Percentiles rank a stretch among this genome's conserved stretches.
These are phyloP conservation scores for Vultur gryphus DNA, from an alignment of 2,797 vertebrate genomes.

Conservation along the genomic window DNA sequence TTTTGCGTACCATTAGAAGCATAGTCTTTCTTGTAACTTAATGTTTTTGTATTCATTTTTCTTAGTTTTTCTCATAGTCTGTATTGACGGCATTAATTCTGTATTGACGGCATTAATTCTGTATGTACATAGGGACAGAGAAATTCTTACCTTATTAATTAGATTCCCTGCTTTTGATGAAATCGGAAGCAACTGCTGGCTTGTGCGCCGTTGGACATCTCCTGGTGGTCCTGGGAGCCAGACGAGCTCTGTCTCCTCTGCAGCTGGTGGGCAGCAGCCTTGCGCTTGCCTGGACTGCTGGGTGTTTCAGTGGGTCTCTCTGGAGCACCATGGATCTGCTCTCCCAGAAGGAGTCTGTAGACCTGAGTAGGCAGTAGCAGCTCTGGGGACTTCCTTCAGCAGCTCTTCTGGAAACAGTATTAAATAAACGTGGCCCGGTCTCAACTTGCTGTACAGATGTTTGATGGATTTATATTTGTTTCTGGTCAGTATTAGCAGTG, in stretches of 20 bases:
- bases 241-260: neutral
- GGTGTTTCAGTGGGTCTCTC: neutral
- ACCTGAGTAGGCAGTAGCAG: neutral
- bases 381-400: neutral
- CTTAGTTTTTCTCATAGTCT: neutral
- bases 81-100: neutral
- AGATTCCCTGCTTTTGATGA: neutral
- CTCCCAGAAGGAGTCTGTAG: neutral
- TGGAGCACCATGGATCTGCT: neutral
- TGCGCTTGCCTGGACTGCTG: neutral
- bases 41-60: neutral
- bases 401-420: neutral
- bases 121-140: neutral
- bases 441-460: neutral
- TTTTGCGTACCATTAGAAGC: neutral
- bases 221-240: neutral
- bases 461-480: neutral
- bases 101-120: neutral
- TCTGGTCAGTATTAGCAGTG: neutral
- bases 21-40: neutral
- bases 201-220: neutral
- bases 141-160: neutral
- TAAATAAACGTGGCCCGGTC: neutral
- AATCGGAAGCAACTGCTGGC: neutral
- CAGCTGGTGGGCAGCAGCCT: neutral